Conservation (phyloP, 2,113 vertebrate genomes). For the Platysternon megacephalum region DNA sequence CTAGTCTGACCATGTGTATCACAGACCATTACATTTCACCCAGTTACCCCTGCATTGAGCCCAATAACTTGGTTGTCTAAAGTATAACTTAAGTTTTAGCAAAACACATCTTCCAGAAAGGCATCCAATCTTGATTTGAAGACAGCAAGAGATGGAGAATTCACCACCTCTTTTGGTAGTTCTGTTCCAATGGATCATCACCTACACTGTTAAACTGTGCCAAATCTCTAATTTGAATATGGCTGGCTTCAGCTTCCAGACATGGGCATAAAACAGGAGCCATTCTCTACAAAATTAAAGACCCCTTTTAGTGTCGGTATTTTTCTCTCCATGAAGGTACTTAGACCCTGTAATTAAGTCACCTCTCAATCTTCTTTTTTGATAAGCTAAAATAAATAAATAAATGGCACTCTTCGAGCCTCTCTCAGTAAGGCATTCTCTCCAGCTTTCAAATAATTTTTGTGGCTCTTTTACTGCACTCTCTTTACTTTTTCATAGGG, state of each 20-base stretch:
- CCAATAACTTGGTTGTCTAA: not conserved
- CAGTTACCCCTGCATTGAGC: no score
- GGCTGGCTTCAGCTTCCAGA: slow-evolving; percentile 19
- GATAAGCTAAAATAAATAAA: not conserved
- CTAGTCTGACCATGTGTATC: no score
- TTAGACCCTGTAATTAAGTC: not conserved
- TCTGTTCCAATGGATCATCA: not conserved
- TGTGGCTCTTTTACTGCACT: not conserved
- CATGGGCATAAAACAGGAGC: no score
- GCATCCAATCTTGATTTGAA: not conserved
- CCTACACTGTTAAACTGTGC: rapidly evolving
- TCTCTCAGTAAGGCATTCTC: not conserved
- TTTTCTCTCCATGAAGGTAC: not conserved
- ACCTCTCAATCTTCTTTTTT: not conserved
- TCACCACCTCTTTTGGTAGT: rapidly evolving
- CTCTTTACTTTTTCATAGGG: not conserved
- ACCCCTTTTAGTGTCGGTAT: not conserved
- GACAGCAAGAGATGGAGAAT: not conserved
- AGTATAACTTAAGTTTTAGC: not conserved
- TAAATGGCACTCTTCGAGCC: not conserved
- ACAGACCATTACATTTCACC: no score
- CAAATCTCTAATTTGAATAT: not conserved
- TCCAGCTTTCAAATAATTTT: not conserved
- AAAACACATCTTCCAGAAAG: not conserved
- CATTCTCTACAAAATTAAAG: not conserved